phyloP scores from a whole-genome alignment of 2,888 invertebrate genomes.

The Ormyrus pomaceus region DNA sequence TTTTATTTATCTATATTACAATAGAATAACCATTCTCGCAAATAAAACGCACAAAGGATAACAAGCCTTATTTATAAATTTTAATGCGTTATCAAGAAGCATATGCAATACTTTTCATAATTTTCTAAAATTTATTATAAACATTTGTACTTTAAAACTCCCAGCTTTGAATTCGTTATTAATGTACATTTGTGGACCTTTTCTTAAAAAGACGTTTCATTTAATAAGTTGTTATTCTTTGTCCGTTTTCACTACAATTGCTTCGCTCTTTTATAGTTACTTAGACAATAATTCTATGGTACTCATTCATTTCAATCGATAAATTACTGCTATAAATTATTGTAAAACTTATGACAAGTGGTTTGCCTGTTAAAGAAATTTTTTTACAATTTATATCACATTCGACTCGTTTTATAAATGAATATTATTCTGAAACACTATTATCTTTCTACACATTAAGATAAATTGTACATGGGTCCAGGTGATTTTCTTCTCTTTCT shows the following conservation, averaged over 20 bases:
- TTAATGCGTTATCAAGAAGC: conserved; percentile 28
- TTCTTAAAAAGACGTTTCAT: conserved; percentile 6
- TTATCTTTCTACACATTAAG: conserved; percentile 22
- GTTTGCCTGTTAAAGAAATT: conserved; percentile 28
- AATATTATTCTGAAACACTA: conserved; percentile 25
- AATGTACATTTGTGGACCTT: conserved; percentile 17
- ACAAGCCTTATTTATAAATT: conserved; percentile 32
- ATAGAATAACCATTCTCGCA: conserved; percentile 14
- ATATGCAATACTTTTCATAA: conserved; percentile 14
- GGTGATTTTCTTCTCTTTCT: conserved; percentile 31
- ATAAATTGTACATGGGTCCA: conserved; percentile 38
- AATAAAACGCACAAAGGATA: conserved; percentile 42
- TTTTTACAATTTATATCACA: conserved; percentile 52
- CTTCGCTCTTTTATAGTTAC: conserved; percentile 26
- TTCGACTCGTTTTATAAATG: conserved; percentile 40
- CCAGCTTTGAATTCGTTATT: conserved; percentile 23
- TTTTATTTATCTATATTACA: conserved; percentile 30
- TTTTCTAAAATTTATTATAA: conserved; percentile 42
- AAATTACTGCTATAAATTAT: conserved; percentile 17
- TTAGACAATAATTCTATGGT: conserved; percentile 19
- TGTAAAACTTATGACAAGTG: conserved; percentile 36
- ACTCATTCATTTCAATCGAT: conserved; percentile 4
- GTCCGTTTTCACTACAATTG: conserved; percentile 25
- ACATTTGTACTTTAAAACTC: conserved; percentile 52
- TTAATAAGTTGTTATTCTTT: conserved; percentile 26